phyloP scores from a whole-genome alignment of 2,797 vertebrate species.

The Eulemur mongoz region DNA sequence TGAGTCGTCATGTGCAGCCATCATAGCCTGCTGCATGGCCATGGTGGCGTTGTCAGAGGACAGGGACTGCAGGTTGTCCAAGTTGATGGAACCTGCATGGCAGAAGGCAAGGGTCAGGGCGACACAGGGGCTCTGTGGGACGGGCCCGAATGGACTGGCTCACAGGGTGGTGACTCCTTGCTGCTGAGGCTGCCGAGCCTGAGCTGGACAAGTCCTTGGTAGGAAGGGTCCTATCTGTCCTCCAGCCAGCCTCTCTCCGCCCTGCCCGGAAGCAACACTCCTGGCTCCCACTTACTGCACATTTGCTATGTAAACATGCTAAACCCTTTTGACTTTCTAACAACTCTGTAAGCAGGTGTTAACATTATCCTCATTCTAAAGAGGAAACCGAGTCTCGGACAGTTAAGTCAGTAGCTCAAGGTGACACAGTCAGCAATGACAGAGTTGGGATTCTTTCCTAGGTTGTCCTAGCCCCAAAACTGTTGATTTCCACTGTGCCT shows the following conservation, averaged over 20 bases:
- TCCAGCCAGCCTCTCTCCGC: too few species aligned
- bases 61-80: conserved; percentile 96
- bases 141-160: not conserved
- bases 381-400: not conserved
- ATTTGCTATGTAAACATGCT: not conserved
- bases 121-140: not conserved
- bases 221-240: accelerated
- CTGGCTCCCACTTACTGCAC: not conserved
- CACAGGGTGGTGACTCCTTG: not conserved
- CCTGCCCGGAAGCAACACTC: not conserved
- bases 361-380: not conserved
- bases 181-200: not conserved
- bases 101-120: not conserved
- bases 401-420: not conserved
- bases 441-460: not conserved
- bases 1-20: conserved; percentile 94
- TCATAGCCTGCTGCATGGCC: conserved; percentile 98
- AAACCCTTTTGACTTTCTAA: not conserved
- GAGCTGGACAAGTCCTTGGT: too few species aligned
- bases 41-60: conserved; percentile 96
- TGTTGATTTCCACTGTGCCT: not conserved
- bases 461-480: not conserved
- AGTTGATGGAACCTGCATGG: conserved; percentile 89
- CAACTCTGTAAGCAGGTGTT: not conserved
- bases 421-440: not conserved